A percentile compares a stretch with the other conserved stretches of the same genome.
These are phyloP conservation scores for Drosophila sproati DNA, from an alignment of 1,140 invertebrate species.

Conservation along the genomic window DNA sequence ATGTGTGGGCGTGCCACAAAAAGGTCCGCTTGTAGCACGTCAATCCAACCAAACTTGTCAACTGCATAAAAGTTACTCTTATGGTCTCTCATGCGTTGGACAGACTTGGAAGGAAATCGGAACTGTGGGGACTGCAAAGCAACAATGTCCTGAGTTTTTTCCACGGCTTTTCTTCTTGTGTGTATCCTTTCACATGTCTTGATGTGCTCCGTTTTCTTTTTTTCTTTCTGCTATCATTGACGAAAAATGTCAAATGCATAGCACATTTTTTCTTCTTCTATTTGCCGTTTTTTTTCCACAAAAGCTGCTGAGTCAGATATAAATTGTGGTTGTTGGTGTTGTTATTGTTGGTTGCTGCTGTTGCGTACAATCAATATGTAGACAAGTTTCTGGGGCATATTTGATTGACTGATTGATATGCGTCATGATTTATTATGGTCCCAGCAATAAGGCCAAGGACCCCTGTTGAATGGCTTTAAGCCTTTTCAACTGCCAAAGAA, in stretches of 20 bases:
- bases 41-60: slow-evolving; percentile 68
- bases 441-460: slow-evolving; percentile 11
- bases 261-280: slow-evolving; percentile 44
- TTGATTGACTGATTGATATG: slow-evolving; percentile 82
- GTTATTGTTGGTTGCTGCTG: slow-evolving; percentile 44
- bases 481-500: not conserved
- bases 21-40: slow-evolving; percentile 25
- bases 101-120: not conserved
- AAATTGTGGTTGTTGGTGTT: slow-evolving; percentile 54
- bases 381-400: slow-evolving; percentile 60
- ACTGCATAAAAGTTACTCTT: slow-evolving; percentile 60
- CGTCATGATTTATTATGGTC: slow-evolving; percentile 75
- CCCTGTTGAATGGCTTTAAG: slow-evolving; percentile 13
- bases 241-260: slow-evolving; percentile 76
- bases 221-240: slow-evolving; percentile 54
- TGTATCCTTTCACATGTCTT: slow-evolving; percentile 34
- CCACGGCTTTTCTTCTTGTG: slow-evolving; percentile 5
- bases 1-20: slow-evolving; percentile 34
- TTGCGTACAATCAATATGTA: slow-evolving; percentile 69
- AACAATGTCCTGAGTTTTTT: slow-evolving; percentile 64
- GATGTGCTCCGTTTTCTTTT: slow-evolving; percentile 9
- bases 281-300: slow-evolving; percentile 2
- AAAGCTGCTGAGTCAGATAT: slow-evolving; percentile 58
- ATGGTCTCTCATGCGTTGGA: not conserved
- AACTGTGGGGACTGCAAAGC: slow-evolving; percentile 34